These are phyloP conservation scores for Daktulosphaira vitifoliae DNA, from an alignment of 1,140 invertebrate species.

Conservation along the genomic window DNA sequence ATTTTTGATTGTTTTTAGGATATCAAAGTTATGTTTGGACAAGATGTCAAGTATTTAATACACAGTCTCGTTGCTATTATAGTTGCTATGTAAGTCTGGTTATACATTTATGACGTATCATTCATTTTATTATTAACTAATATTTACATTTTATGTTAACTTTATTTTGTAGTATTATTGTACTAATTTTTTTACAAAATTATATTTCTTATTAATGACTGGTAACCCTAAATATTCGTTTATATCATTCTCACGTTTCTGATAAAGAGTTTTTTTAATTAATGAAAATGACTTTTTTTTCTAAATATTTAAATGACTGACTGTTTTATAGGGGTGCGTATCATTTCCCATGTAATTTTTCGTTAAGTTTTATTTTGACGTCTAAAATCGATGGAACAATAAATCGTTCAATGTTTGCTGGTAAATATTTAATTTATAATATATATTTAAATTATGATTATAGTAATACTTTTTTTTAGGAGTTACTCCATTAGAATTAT, in stretches of 20 bases:
- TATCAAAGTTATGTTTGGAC: not conserved
- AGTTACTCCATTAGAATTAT: slow-evolving; percentile 4
- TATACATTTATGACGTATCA: no score
- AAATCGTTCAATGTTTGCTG: slow-evolving; percentile 39
- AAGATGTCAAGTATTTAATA: not conserved
- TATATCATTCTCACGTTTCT: no score
- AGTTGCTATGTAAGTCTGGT: slow-evolving; percentile 20
- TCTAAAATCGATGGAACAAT: slow-evolving; percentile 39
- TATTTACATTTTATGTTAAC: no score
- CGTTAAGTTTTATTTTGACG: slow-evolving; percentile 38
- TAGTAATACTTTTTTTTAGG: not conserved
- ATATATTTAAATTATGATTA: no score
- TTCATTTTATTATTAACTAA: no score
- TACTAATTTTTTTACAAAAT: no score
- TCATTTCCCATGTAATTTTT: slow-evolving; percentile 39
- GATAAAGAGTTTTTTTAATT: no score
- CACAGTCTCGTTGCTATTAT: not conserved
- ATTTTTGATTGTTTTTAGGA: slow-evolving; percentile 1
- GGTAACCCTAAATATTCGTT: no score
- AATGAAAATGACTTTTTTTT: no score
- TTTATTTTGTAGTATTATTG: no score
- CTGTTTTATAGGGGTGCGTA: slow-evolving; percentile 38
- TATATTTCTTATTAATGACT: no score
- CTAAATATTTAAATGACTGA: no score
- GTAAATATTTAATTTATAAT: slow-evolving; percentile 31